These are phyloP conservation scores for Xestia sexstrigata DNA, from an alignment of 2,888 invertebrate species.

Conservation along the genomic window DNA sequence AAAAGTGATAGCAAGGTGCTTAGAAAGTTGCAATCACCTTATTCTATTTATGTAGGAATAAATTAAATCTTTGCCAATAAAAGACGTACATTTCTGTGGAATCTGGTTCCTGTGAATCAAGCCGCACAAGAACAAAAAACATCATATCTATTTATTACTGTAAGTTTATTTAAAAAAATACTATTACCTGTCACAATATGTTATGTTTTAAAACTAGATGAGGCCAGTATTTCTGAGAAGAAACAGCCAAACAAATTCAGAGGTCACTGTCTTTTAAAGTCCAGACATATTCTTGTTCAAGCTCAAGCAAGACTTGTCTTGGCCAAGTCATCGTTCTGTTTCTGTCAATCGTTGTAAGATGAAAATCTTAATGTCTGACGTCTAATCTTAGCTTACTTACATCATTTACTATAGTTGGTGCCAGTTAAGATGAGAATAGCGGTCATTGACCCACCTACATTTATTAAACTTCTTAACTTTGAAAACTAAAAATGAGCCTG, in stretches of 20 bases:
- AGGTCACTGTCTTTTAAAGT: background rate
- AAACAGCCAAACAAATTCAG: background rate
- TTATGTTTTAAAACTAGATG: background rate
- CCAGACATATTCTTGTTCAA: background rate
- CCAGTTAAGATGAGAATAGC: too few species aligned
- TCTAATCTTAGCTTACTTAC: too few species aligned
- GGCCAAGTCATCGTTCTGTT: too few species aligned
- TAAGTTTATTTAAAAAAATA: too few species aligned
- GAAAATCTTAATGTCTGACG: too few species aligned
- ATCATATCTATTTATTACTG: too few species aligned
- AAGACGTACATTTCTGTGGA: background rate
- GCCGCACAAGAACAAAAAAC: background rate
- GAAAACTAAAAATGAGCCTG: too few species aligned
- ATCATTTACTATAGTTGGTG: too few species aligned
- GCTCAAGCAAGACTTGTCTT: too few species aligned
- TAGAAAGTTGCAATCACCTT: slow-evolving; percentile 60
- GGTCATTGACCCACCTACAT: too few species aligned
- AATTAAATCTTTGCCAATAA: slow-evolving; percentile 70
- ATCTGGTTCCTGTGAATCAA: background rate
- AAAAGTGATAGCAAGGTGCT: background rate
- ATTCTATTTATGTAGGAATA: slow-evolving; percentile 84
- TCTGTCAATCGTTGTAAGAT: too few species aligned
- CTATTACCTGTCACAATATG: background rate
- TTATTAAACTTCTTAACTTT: too few species aligned
- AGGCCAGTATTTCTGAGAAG: background rate